Evolutionary conservation across 1,140 invertebrate genomes (phyloP), one percentile per base, ranked within the genome.

Genomic region (Holotrichia oblita): DNA sequence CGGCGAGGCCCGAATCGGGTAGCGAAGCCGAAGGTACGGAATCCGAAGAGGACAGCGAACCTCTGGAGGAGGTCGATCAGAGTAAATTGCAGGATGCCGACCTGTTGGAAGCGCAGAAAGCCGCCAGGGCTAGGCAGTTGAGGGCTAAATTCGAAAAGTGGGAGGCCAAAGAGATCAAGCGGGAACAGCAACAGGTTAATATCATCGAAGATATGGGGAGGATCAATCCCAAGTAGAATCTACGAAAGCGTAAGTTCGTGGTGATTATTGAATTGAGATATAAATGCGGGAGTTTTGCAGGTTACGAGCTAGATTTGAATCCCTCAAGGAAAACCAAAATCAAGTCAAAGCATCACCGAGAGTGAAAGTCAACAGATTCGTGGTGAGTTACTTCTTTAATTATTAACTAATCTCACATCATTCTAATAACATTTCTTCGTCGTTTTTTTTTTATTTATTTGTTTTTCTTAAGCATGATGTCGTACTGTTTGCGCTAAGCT

Each of bases 61-160:
- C 91, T 10, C 88, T 88, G 8, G 89, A 91, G 40, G 90, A 91
- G 2, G 88, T 88, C 8, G 88, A 90, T 3, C 87, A 90, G 7
- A 89, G 89, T 79, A 86, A 89, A 42, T 85, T 88, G 40, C 76
- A 77, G 34, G 61, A 73, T 27, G 74, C 61, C 34, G 75, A 76
- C 24, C 44, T 76, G n/a, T 34, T 76, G 10, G 75, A 76, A 14
- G 93, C 94, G n/a, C 91, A 94, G 84, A 93, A 92, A 79, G 90
- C 95, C 12, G 94, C 94, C 20, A 90, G 94, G 80, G 97, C 97
- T 24, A 97, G 94, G 85, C 94, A 94, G 81, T 88, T 99, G 81
- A 91, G 94, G 80, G 95, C 93, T 48, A 96, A 96, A 86, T 98
- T 98, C 88, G 97, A 98, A 87, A 92, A 94, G 82, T 97, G 97